Conservation (phyloP, 2,113 vertebrate genomes). For the Mormyrus iriodes region DNA sequence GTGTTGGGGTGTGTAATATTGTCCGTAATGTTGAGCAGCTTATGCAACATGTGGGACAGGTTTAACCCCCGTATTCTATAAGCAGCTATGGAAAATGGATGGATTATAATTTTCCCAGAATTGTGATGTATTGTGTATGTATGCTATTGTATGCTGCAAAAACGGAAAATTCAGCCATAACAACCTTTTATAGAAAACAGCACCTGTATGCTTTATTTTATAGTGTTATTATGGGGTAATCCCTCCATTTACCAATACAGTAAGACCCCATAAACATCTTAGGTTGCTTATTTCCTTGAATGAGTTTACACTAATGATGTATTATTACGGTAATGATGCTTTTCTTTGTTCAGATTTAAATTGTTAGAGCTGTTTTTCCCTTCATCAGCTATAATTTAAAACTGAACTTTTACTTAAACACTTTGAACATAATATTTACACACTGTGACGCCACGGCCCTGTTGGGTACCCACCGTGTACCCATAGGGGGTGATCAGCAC, state of each 20-base stretch:
- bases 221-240: neutral
- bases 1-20: neutral
- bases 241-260: neutral
- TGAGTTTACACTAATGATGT: neutral
- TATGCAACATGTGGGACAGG: neutral
- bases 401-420: neutral
- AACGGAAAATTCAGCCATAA: neutral
- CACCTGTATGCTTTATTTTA: neutral
- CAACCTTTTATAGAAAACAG: neutral
- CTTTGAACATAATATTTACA: neutral
- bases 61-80: neutral
- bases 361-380: neutral
- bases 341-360: neutral
- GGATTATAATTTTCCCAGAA: neutral
- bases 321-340: neutral
- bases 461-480: neutral
- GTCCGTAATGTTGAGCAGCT: neutral
- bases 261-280: neutral
- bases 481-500: neutral
- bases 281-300: neutral
- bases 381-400: neutral
- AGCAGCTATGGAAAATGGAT: neutral
- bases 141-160: neutral
- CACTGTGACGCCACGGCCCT: neutral
- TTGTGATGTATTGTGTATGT: neutral